Base-by-base conservation (phyloP, 2,113 vertebrate genomes). In the Pterocles burchelli region DNA sequence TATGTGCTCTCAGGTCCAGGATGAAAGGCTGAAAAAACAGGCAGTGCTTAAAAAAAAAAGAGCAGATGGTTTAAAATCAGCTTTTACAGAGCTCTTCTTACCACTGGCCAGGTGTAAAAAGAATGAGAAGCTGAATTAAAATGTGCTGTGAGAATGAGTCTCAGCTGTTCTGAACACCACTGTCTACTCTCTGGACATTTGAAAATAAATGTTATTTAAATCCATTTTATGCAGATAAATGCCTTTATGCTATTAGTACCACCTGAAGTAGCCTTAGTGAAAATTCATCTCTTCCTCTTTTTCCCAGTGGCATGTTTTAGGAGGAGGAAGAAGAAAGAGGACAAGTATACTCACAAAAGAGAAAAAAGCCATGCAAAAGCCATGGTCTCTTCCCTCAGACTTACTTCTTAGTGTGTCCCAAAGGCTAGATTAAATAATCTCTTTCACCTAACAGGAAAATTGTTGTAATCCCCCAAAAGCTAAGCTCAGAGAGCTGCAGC, bases 361-460 rank as follows among this genome's bases (percentile, higher is more conserved):
- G 20, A 45, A 75, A 76, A 67, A 65, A 76, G 7, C 13, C 17
- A 4, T 38, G 16, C 2, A 46, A 52, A 92, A 85, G 1, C 15
- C 34, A 24, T 1, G 0, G 16, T 54, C 5, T 62, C n/a, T 70
- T 75, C 13, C n/a, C 22, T 87, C 1, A 4, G 13, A 59, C 5
- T 63, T 63, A 26, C 7, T 52, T 54, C 10, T 49, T 4, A 48
- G 5, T 16, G 11, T 34, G 10, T 72, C 43, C 25, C 33, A 62
- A 89, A 82, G 13, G 1, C 48, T 62, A 61, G 21, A 46, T 61
- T 63, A 85, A 65, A 72, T 18, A 61, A 87, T 15, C 21, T 51
- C 7, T 75, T 91, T 73, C 46, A 54, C 6, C 14, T 11, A 73
- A 68, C 4, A 72, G 14, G 33, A 82, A 71, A 79, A 51, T 38